phyloP scores from a whole-genome alignment of 2,888 invertebrate species.

The Hemaris fuciformis region DNA sequence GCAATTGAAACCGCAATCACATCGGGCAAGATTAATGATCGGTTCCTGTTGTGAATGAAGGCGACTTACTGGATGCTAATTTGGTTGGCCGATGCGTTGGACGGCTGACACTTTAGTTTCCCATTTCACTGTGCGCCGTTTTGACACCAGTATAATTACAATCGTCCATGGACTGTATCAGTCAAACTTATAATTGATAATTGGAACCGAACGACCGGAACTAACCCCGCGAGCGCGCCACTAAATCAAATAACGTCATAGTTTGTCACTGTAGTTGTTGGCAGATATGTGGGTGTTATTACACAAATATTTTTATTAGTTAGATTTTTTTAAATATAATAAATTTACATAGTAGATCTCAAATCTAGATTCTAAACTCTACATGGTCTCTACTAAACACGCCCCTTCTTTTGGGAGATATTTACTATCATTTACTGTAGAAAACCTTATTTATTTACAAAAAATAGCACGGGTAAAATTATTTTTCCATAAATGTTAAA shows the following conservation, averaged over 20 bases:
- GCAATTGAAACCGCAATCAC: constrained; percentile 56
- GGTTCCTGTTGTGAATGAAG: constrained; percentile 50
- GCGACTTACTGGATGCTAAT: constrained; percentile 57
- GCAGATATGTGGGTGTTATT: background rate
- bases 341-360: no score
- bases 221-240: background rate
- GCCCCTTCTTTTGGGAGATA: no score
- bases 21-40: constrained; percentile 62
- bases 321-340: background rate
- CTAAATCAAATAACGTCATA: background rate
- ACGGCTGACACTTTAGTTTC: constrained; percentile 45
- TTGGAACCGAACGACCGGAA: background rate
- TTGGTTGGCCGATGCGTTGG: constrained; percentile 36
- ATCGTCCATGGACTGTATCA: constrained; percentile 14
- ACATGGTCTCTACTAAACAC: no score
- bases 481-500: no score
- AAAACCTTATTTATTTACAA: background rate
- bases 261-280: background rate
- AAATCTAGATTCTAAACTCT: no score
- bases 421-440: no score
- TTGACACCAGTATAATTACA: constrained; percentile 36
- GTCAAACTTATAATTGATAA: constrained; percentile 26
- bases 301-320: background rate
- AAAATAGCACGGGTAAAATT: no score
- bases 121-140: constrained; percentile 34